Conservation (phyloP, 2,797 vertebrate genomes). For the Gymnothorax javanicus region DNA sequence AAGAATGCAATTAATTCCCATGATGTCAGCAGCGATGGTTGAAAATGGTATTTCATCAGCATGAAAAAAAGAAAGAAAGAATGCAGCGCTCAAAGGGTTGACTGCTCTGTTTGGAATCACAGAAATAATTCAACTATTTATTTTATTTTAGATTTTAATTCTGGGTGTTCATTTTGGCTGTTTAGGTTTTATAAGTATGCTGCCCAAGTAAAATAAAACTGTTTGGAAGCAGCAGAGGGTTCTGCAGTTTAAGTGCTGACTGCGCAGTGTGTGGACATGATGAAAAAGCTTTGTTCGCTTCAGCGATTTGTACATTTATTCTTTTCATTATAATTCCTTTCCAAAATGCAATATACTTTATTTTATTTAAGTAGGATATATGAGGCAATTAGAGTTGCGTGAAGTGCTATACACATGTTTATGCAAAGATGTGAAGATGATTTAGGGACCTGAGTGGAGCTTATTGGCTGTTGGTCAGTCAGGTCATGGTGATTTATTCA, state of each 20-base stretch:
- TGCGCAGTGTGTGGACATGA: background rate
- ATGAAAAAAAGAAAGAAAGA: no score
- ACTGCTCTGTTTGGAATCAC: background rate
- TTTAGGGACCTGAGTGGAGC: background rate
- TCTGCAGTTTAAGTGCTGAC: background rate
- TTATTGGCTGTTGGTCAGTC: background rate
- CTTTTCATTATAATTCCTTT: conserved; percentile 3
- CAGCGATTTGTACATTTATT: background rate
- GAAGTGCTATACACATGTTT: background rate
- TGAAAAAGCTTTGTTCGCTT: background rate
- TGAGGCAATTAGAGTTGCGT: conserved; percentile 7
- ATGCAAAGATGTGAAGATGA: background rate
- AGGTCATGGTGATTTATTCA: background rate
- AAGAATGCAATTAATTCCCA: no score
- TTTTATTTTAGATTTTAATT: background rate
- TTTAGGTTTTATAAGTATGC: background rate
- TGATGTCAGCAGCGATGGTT: no score
- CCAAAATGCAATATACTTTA: background rate
- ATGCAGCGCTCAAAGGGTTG: background rate
- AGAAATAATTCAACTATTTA: background rate
- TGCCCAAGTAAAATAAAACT: background rate
- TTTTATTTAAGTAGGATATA: conserved; percentile 7
- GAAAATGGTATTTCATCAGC: no score
- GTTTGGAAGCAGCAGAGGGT: background rate
- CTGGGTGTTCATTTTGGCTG: background rate